phyloP scores from a whole-genome alignment of 2,113 vertebrate species.

The Gorilla gorilla region DNA sequence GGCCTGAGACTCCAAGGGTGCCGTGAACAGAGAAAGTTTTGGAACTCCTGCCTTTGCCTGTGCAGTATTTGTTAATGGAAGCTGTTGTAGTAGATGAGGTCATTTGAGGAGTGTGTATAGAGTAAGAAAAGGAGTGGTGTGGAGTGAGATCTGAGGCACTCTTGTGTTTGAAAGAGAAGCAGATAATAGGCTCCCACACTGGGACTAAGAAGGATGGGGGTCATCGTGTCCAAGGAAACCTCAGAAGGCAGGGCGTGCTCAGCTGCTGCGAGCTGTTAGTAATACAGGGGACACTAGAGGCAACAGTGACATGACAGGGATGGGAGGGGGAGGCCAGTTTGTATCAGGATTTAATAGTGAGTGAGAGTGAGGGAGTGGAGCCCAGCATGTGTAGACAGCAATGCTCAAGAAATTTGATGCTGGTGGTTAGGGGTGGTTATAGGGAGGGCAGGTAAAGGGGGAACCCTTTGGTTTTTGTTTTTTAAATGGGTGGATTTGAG shows the following conservation, averaged over 20 bases:
- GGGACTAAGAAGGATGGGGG: neutral
- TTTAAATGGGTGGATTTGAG: neutral
- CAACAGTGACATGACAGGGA: neutral
- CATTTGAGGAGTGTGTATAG: neutral
- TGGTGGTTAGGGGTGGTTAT: neutral
- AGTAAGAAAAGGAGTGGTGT: neutral
- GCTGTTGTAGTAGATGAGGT: neutral
- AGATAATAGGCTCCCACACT: no score
- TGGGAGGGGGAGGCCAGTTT: rapidly evolving
- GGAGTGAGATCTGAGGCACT: neutral
- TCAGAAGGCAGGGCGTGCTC: neutral
- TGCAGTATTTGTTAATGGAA: neutral
- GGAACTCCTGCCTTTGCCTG: neutral
- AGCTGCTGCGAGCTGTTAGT: neutral
- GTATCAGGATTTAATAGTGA: neutral
- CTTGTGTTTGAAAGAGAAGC: neutral
- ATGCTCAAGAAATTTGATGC: neutral
- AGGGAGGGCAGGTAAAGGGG: neutral
- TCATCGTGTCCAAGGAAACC: neutral
- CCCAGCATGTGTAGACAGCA: neutral
- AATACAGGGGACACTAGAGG: neutral
- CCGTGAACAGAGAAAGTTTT: neutral
- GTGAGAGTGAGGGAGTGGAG: neutral
- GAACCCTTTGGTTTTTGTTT: neutral
- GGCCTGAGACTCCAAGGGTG: neutral